Evolutionary conservation across 2,113 vertebrate genomes (phyloP), one percentile per base, ranked within the genome.

Genomic region (Sander vitreus): DNA sequence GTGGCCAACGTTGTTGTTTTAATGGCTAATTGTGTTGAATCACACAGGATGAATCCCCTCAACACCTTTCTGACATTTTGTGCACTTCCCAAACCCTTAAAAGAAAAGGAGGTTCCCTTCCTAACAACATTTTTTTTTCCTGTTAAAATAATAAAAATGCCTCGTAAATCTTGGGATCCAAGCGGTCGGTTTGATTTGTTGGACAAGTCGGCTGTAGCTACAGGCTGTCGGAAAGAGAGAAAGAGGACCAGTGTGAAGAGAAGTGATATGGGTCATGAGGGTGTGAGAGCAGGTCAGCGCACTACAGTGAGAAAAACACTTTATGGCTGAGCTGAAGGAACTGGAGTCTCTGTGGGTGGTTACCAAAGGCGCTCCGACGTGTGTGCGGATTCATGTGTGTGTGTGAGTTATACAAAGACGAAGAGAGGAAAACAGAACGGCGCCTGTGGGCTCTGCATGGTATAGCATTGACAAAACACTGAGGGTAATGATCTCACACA

Each of bases 391-490:
- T 69, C 21, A 14, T 84, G 80, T 76, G 71, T 76, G 63, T 68
- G 82, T 63, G 81, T 77, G 85, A 51, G 59, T 60, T 71, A 62
- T 19, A 69, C 67, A 80, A 78, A 55, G 53, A 33, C 45, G 14
- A 60, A 72, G 54, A 30, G 64, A 81, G 55, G 45, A 76, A 84
- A 90, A 64, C 54, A 84, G 55, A 76, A 73, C 0, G 63, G 78
- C 48, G 89, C 89, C 91, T 86, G 83, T 2, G 68, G 83, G 84
- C 86, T 91, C 70, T 27, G 77, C 76, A 73, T 72, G 81, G 62
- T 68, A 70, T 30, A 85, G 73, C 68, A 76, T n/a, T 89, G 85
- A 85, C 82, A 76, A 87, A 89, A 89, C 89, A 91, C 48, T 33
- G 77, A 90, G 74, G 73, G 73, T 69, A 68, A 85, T 81, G 68